Conservation (phyloP, 2,113 vertebrate species). For the Tenrec ecaudatus region DNA sequence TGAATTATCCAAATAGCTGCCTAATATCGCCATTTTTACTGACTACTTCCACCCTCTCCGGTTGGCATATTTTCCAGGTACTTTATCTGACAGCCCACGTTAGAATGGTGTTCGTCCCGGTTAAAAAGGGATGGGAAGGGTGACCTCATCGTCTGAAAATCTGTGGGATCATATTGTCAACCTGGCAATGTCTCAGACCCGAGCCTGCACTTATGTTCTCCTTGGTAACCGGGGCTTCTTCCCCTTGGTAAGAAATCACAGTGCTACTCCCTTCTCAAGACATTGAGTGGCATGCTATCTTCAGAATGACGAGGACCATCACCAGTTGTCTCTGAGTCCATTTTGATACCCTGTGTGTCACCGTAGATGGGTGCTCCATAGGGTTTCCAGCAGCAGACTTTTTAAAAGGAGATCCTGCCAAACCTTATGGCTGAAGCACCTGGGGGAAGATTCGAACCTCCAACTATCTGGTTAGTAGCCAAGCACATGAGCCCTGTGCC, state of each 20-base stretch:
- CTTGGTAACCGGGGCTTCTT: constrained; percentile 14
- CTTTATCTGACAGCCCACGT: constrained; percentile 29
- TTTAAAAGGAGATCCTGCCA: background rate
- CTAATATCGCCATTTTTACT: constrained; percentile 46
- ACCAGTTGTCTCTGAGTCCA: background rate
- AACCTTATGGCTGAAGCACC: background rate
- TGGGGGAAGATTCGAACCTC: background rate
- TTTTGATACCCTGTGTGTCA: background rate
- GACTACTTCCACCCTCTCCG: constrained; percentile 21
- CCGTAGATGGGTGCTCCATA: background rate
- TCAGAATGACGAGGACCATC: background rate
- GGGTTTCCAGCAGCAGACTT: background rate
- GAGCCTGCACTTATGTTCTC: background rate
- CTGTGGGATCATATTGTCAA: constrained; percentile 65
- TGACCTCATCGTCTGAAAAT: constrained; percentile 77
- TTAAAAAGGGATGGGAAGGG: constrained; percentile 69
- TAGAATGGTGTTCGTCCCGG: constrained; percentile 34
- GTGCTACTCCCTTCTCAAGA: constrained; percentile 23
- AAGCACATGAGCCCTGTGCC: background rate
- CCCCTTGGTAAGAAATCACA: background rate
- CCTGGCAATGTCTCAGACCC: constrained; percentile 34
- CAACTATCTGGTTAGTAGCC: background rate
- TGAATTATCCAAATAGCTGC: background rate
- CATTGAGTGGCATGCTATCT: background rate
- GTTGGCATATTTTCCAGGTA: constrained; percentile 43